A percentile compares a stretch with the other conserved stretches of the same genome.
These are phyloP conservation scores for Toxotes jaculatrix DNA, from an alignment of 2,113 vertebrate species.

Conservation along the genomic window DNA sequence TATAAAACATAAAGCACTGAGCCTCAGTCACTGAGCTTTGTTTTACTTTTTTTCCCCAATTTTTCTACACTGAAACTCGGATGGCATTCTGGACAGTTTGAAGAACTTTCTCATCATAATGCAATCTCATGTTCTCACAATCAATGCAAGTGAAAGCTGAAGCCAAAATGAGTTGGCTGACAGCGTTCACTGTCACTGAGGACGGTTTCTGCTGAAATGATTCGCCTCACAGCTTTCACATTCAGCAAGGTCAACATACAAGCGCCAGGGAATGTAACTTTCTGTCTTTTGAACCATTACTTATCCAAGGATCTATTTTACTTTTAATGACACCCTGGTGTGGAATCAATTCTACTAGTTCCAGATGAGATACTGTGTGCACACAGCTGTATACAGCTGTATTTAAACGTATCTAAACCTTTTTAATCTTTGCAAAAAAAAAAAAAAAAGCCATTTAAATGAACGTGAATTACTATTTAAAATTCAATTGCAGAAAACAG, in stretches of 20 bases:
- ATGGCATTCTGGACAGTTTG: neutral
- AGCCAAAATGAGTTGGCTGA: conserved; percentile 23
- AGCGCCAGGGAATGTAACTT: neutral
- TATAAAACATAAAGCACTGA: neutral
- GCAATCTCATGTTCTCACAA: conserved; percentile 1
- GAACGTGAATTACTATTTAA: neutral
- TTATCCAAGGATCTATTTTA: neutral
- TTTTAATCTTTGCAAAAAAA: neutral
- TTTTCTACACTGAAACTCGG: neutral
- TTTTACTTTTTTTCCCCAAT: neutral
- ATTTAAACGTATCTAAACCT: neutral
- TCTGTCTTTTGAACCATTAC: neutral
- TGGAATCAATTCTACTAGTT: neutral
- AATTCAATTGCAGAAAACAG: neutral
- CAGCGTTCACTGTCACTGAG: conserved; percentile 9
- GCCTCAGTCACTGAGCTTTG: neutral
- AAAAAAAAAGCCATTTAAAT: no score
- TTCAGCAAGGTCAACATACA: neutral
- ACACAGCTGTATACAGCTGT: neutral
- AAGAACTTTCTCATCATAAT: conserved; percentile 17
- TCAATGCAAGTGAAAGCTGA: neutral
- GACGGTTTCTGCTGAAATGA: neutral
- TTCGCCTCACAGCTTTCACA: no score
- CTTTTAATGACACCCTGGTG: neutral
- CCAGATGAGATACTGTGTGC: neutral